A percentile compares a stretch with the other conserved stretches of the same genome.
Conservation (phyloP, 2,888 invertebrate species). For the Rotaria macrura region DNA sequence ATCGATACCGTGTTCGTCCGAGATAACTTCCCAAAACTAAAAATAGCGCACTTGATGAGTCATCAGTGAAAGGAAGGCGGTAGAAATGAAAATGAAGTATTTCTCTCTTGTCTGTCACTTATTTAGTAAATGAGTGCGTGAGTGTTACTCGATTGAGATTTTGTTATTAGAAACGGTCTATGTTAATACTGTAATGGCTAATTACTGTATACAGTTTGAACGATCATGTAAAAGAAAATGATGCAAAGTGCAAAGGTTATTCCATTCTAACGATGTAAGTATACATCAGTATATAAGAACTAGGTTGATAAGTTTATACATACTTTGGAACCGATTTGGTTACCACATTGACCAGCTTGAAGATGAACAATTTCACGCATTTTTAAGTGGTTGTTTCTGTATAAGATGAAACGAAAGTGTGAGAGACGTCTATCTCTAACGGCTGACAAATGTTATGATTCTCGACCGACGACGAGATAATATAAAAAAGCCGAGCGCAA, state of each 20-base stretch:
- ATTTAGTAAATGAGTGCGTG: too few relatives aligned
- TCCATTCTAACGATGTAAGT: too few relatives aligned
- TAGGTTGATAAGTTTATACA: neutral
- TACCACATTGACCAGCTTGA: conserved; percentile 34
- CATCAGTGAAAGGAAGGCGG: too few relatives aligned
- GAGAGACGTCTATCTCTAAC: neutral
- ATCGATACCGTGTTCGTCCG: conserved; percentile 45
- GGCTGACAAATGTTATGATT: neutral
- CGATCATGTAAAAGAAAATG: too few relatives aligned
- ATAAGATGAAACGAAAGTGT: neutral
- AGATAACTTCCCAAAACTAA: conserved; percentile 46
- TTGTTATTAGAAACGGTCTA: too few relatives aligned
- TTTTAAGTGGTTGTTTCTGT: neutral
- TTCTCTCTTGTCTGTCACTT: neutral
- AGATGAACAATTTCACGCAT: conserved; percentile 35
- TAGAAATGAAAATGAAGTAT: neutral
- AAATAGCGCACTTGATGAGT: neutral
- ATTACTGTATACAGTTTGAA: too few relatives aligned
- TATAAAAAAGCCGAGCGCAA: neutral
- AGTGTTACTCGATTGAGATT: too few relatives aligned
- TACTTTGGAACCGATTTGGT: conserved; percentile 34
- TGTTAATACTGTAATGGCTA: too few relatives aligned
- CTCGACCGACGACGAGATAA: neutral
- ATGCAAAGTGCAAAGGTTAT: too few relatives aligned
- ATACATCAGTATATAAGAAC: neutral